phyloP scores from a whole-genome alignment of 2,888 invertebrate genomes.

The Scrobipalpa atriplicella region DNA sequence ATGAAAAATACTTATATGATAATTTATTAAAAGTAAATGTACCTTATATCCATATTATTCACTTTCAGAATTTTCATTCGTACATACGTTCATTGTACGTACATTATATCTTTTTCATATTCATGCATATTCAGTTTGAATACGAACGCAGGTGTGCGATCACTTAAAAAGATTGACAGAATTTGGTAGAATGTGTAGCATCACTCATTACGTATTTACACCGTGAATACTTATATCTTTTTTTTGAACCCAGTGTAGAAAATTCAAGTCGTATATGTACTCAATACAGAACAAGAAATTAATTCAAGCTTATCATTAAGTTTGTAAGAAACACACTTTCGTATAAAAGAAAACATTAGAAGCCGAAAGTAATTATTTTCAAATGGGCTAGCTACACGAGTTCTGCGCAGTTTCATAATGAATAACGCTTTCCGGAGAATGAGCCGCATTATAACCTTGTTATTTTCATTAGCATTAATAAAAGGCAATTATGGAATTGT shows the following conservation, averaged over 20 bases:
- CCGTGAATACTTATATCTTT: too few species aligned
- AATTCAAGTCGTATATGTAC: too few species aligned
- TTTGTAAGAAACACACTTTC: not conserved
- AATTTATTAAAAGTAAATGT: too few species aligned
- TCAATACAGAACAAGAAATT: too few species aligned
- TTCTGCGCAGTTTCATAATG: slow-evolving; percentile 25
- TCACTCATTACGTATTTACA: too few species aligned
- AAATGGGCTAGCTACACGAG: not conserved
- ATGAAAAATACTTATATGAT: too few species aligned
- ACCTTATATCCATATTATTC: too few species aligned
- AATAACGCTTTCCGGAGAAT: slow-evolving; percentile 25
- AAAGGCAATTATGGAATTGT: slow-evolving; percentile 36
- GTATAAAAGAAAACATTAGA: not conserved
- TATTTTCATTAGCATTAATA: slow-evolving; percentile 37
- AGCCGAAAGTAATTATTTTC: too few species aligned
- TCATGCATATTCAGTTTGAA: slow-evolving; percentile 17
- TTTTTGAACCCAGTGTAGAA: too few species aligned
- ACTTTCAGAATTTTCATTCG: not conserved
- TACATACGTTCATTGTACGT: not conserved
- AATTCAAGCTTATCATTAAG: too few species aligned
- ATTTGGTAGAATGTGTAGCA: too few species aligned
- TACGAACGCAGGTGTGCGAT: slow-evolving; percentile 17
- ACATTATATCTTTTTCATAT: not conserved
- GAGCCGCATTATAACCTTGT: slow-evolving; percentile 29
- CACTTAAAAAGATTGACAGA: not conserved